Evolutionary conservation across 2,888 invertebrate genomes (phyloP), one percentile per base, ranked within the genome.

Genomic region (Heteromyza rotundicornis): DNA sequence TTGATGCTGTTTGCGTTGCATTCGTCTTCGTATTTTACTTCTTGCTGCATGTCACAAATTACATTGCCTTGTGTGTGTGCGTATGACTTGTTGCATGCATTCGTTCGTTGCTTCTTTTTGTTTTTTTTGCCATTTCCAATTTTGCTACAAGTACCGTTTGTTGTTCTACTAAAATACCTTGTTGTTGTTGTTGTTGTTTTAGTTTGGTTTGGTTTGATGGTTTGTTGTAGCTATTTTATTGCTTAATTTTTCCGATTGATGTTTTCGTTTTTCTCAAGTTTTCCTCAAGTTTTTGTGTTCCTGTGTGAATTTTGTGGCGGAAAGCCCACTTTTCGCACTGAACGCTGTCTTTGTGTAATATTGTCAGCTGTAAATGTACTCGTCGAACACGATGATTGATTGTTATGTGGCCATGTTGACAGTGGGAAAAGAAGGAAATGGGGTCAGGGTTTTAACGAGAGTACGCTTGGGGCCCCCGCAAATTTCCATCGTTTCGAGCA

Each of bases 111-210:
- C 47, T 47, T 7, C 40, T 40, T 7, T 7, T 19, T 47, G 20
- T 47, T 19, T 5, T 14, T 20, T 53, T 36, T 35, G 23, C 32
- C 51, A 19, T 35, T 57, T 23, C 55, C 19, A 58, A 60, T 57
- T 51, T 57, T 59, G 64, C 64, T 61, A 62, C 62, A 62, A 64
- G 62, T 57, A 57, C 64, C 62, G 64, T 64, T 64, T 59, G 36
- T 58, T 64, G 64, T 59, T 62, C 64, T 44, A 64, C 62, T 60
- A 62, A 64, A 20, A 47, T 7, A 19, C 47, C 7, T 40, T 40
- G 40, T 40, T 27, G 27, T 47, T 47, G 17, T 47, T 47, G 47
- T 20, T 47, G 17, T 47, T 40, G 40, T 40, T n/a, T 3, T 40
- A 10, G 40, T 40, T 40, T n/a, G 16, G 8, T 40, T 40, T 40